phyloP scores from a whole-genome alignment of 2,888 invertebrate genomes.

The Synanthedon andrenaeformis region DNA sequence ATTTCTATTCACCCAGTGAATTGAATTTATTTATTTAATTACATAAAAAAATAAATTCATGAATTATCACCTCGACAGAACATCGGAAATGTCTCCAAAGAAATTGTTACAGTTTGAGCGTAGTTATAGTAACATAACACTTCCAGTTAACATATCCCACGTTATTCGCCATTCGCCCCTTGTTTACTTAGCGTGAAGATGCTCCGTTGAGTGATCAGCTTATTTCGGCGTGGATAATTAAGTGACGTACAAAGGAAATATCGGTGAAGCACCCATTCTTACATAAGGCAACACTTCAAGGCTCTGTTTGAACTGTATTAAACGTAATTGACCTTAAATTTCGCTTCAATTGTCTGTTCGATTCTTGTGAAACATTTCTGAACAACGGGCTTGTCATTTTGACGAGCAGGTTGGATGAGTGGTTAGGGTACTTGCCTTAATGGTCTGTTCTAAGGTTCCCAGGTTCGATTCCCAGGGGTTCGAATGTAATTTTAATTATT shows the following conservation, averaged over 20 bases:
- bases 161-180: conserved; percentile 17
- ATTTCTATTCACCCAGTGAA: no score
- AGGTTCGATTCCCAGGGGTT: no score
- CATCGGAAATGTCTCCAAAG: no score
- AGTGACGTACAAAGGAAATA: conserved; percentile 40
- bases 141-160: not conserved
- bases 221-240: conserved; percentile 61
- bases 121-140: not conserved
- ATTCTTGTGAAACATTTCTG: not conserved
- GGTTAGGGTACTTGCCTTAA: no score
- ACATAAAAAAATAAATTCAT: no score
- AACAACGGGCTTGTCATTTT: no score
- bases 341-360: not conserved
- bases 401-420: no score
- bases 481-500: no score
- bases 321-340: not conserved
- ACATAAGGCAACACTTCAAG: not conserved
- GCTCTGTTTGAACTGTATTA: not conserved
- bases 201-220: conserved; percentile 61
- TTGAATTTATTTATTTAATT: no score
- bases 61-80: no score
- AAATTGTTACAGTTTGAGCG: no score
- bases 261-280: conserved; percentile 1
- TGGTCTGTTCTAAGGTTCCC: no score
- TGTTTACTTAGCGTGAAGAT: conserved; percentile 56